These are phyloP conservation scores for Ceratosolen fusciceps DNA, from an alignment of 1,140 invertebrate genomes.

Conservation along the genomic window DNA sequence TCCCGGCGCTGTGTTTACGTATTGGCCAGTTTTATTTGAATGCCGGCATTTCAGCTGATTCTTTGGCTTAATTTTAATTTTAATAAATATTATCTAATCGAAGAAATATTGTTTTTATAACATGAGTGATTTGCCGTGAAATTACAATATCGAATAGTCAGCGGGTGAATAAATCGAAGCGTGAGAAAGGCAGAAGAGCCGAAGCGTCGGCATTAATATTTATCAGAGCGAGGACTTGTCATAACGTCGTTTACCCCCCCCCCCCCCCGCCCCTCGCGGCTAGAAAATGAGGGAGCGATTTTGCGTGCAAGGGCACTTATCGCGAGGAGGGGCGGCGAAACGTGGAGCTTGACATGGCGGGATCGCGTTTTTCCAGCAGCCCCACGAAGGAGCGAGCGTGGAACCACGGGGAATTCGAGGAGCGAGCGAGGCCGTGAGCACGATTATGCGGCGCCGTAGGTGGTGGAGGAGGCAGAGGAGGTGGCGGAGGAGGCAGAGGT, in stretches of 20 bases:
- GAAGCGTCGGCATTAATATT: background rate
- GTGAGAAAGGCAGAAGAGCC: background rate
- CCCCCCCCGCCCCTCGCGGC: background rate
- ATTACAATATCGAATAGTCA: background rate
- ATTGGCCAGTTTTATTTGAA: background rate
- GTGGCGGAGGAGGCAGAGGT: background rate
- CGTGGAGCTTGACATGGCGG: background rate
- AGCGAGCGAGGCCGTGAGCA: no score
- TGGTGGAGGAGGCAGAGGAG: background rate
- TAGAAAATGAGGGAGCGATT: background rate
- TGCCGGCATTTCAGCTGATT: background rate
- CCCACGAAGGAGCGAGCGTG: slow-evolving; percentile 48
- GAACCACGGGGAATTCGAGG: no score
- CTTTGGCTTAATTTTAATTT: background rate
- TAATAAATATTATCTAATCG: background rate
- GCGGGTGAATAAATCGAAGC: background rate
- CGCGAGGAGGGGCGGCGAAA: background rate
- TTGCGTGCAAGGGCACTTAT: slow-evolving; percentile 12
- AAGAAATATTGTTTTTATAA: slow-evolving; percentile 11
- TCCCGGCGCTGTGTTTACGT: background rate
- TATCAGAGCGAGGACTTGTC: background rate
- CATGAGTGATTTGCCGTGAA: background rate
- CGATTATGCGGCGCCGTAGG: no score
- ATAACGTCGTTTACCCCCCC: background rate
- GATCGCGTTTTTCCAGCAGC: slow-evolving; percentile 30